Evolutionary conservation across 1,140 invertebrate species (phyloP).

Genomic region (Halesus radiatus): DNA sequence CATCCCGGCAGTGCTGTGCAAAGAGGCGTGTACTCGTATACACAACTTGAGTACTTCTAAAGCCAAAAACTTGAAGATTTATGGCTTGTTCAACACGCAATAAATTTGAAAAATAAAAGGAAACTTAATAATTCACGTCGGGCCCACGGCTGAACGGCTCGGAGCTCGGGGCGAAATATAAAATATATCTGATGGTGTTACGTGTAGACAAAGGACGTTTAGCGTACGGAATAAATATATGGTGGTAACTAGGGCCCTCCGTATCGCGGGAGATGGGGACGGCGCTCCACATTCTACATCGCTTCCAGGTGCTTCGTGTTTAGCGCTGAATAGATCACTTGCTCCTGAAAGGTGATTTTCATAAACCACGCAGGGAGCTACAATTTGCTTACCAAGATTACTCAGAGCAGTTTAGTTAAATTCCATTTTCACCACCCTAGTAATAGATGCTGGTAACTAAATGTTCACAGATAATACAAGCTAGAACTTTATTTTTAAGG

Average conservation of each 20-base stretch:
- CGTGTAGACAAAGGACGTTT: constrained; percentile 52
- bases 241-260: constrained; percentile 41
- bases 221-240: constrained; percentile 46
- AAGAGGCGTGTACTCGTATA: constrained; percentile 14
- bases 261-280: too few species aligned
- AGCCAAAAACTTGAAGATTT: constrained; percentile 52
- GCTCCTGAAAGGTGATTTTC: too few species aligned
- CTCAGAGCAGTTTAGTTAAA: too few species aligned
- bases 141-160: background rate
- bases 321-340: background rate
- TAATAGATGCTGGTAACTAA: too few species aligned
- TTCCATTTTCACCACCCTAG: too few species aligned
- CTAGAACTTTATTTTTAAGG: too few species aligned
- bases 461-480: too few species aligned
- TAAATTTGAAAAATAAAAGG: constrained; percentile 55
- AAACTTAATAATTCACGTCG: constrained; percentile 55
- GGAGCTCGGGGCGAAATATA: constrained; percentile 24
- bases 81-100: constrained; percentile 53
- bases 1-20: constrained; percentile 7
- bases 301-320: background rate
- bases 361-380: too few species aligned
- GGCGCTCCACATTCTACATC: background rate
- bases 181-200: constrained; percentile 43
- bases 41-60: constrained; percentile 16
- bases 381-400: background rate